Conservation (phyloP, 64 coral and sea anemone genomes). For the Cladopsammia gracilis region DNA sequence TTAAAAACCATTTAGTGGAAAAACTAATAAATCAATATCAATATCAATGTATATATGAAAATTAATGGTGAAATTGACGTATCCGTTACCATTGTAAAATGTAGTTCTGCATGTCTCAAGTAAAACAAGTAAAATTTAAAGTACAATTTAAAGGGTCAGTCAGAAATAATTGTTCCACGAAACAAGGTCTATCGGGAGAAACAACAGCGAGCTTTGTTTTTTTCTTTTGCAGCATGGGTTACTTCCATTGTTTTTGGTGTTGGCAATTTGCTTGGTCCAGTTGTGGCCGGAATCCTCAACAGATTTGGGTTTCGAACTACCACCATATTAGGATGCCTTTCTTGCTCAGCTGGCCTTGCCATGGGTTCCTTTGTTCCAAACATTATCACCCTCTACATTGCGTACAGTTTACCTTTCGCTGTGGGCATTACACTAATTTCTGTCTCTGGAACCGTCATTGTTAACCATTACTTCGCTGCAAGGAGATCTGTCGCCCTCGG, state of each 20-base stretch:
- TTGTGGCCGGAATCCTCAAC: background rate
- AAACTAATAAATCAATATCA: too few relatives aligned
- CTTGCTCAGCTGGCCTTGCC: background rate
- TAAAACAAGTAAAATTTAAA: too few relatives aligned
- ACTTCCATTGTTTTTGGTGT: background rate
- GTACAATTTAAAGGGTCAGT: too few relatives aligned
- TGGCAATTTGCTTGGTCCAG: background rate
- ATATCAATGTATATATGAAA: too few relatives aligned
- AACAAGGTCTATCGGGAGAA: too few relatives aligned
- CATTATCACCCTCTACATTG: background rate
- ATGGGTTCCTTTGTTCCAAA: background rate
- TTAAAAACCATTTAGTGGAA: too few relatives aligned
- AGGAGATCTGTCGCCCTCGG: constrained; percentile 25
- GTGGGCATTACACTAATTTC: background rate
- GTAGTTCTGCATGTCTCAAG: too few relatives aligned
- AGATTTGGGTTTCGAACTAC: constrained; percentile 4
- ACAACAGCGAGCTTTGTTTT: background rate
- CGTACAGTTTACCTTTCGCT: constrained; percentile 24
- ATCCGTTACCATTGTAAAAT: too few relatives aligned
- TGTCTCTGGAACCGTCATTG: background rate
- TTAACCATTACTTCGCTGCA: background rate
- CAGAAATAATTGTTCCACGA: too few relatives aligned
- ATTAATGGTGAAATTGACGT: too few relatives aligned
- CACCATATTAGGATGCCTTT: background rate
- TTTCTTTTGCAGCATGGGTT: constrained; percentile 1